Conservation (phyloP, 2,797 vertebrate genomes). For the Lophotriccus pileatus region DNA sequence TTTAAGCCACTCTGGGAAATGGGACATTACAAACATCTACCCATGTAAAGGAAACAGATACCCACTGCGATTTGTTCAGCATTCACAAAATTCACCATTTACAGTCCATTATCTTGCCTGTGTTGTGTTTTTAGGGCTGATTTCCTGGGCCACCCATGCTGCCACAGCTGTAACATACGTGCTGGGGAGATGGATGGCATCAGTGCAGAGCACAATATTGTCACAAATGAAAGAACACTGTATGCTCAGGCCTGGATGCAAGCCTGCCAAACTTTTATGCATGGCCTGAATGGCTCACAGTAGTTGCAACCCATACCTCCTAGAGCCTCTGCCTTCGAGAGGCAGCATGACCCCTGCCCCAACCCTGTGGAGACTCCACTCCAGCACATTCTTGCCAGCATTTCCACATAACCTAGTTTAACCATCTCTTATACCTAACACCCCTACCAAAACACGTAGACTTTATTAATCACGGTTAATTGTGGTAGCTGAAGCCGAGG, state of each 20-base stretch:
- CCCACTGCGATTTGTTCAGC: background rate
- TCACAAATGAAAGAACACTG: background rate
- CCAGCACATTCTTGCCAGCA: background rate
- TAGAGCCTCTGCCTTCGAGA: background rate
- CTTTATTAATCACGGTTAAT: background rate
- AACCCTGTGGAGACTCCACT: background rate
- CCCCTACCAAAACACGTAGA: background rate
- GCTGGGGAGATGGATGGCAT: background rate
- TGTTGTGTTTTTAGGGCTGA: background rate
- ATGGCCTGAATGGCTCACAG: background rate
- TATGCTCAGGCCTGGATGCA: background rate
- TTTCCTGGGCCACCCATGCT: rapidly evolving
- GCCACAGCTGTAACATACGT: background rate
- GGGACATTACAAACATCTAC: background rate
- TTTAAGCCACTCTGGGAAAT: background rate
- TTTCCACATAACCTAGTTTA: background rate
- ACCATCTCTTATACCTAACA: background rate
- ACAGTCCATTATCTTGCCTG: background rate
- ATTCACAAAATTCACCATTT: background rate
- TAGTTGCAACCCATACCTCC: background rate
- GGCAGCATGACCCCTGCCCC: background rate
- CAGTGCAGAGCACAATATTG: background rate
- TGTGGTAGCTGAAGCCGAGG: too few relatives aligned
- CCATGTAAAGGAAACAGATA: background rate
- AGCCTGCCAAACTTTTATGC: background rate